These are phyloP conservation scores for Homarus gammarus DNA, from an alignment of 2,888 invertebrate genomes.

Conservation along the genomic window DNA sequence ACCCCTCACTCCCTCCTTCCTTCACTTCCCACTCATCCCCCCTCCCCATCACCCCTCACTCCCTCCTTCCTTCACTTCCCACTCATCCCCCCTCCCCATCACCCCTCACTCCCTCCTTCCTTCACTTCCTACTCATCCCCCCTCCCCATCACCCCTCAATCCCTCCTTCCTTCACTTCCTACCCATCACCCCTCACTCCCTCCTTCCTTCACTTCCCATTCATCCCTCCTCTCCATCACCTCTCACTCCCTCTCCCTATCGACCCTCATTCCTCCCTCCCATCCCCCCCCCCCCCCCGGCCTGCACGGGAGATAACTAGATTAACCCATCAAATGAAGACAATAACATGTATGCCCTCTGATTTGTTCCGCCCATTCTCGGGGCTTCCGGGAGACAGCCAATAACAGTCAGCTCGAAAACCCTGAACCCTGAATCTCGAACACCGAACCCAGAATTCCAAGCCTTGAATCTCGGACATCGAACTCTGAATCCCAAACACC, in stretches of 20 bases:
- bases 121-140: not conserved
- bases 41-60: too few relatives aligned
- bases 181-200: too few relatives aligned
- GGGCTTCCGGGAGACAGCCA: not conserved
- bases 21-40: too few relatives aligned
- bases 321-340: slow-evolving; percentile 32
- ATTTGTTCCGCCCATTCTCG: slow-evolving; percentile 1
- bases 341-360: slow-evolving; percentile 28
- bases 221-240: not conserved
- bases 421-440: too few relatives aligned
- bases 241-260: too few relatives aligned
- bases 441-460: too few relatives aligned
- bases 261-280: not conserved
- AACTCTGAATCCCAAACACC: too few relatives aligned
- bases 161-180: not conserved
- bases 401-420: not conserved
- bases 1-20: too few relatives aligned
- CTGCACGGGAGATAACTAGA: slow-evolving; percentile 7
- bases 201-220: too few relatives aligned
- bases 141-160: not conserved
- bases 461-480: too few relatives aligned
- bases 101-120: not conserved
- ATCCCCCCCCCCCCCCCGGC: not conserved
- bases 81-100: not conserved
- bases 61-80: not conserved